Conservation (phyloP, 2,888 invertebrate species). For the Aphodius granarius region DNA sequence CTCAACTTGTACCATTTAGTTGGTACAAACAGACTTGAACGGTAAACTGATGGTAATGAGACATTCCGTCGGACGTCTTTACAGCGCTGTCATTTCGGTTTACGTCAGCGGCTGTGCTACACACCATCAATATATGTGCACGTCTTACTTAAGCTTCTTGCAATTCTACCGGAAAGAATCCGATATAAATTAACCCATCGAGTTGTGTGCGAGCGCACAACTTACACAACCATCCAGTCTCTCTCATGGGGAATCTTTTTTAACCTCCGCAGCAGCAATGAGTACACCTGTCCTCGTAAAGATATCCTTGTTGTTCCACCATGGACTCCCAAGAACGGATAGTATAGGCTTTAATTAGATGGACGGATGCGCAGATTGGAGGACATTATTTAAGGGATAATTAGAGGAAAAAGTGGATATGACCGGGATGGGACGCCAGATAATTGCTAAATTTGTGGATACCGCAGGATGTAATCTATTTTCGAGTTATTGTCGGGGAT, state of each 20-base stretch:
- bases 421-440: background rate
- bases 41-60: conserved; percentile 36
- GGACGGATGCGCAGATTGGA: background rate
- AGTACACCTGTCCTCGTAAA: conserved; percentile 8
- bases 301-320: background rate
- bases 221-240: background rate
- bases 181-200: conserved; percentile 24
- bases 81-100: conserved; percentile 39
- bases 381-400: background rate
- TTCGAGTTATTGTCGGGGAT: background rate
- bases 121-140: conserved; percentile 38
- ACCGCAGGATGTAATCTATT: background rate
- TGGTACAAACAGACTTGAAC: background rate
- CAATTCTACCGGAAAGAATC: conserved; percentile 24
- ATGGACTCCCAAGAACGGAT: background rate
- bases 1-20: background rate
- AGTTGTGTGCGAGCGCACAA: background rate
- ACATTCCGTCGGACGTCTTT: conserved; percentile 36
- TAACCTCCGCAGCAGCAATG: background rate
- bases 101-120: conserved; percentile 38
- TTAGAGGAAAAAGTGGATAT: background rate
- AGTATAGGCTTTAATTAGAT: background rate
- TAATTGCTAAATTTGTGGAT: background rate
- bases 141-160: conserved; percentile 33
- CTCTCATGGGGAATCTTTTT: conserved; percentile 4